A percentile compares a stretch with the other conserved stretches of the same genome.
Conservation (phyloP, 2,113 vertebrate genomes). For the Eupsittula cactorum region DNA sequence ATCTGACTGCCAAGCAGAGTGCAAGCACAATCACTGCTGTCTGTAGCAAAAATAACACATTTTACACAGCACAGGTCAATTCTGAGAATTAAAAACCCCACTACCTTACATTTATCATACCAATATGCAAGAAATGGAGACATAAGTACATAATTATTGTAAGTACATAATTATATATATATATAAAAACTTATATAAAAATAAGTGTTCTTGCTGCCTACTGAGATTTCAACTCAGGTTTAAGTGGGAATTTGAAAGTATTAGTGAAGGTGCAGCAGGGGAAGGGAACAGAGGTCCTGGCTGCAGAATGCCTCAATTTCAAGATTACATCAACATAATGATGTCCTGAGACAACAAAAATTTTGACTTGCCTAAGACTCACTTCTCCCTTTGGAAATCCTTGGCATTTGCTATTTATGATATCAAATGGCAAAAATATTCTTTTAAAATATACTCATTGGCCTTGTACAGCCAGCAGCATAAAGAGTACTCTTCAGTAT, state of each 20-base stretch:
- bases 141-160: background rate
- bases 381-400: background rate
- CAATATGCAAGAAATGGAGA: background rate
- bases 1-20: background rate
- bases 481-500: accelerated
- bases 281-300: background rate
- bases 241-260: background rate
- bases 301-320: background rate
- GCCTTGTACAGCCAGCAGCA: background rate
- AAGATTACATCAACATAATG: background rate
- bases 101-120: background rate
- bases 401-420: background rate
- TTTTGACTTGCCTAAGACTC: background rate
- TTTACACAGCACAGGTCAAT: background rate
- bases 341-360: background rate
- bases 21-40: background rate
- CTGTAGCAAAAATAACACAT: background rate
- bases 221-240: background rate
- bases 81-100: background rate
- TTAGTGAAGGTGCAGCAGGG: background rate
- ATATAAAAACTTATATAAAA: background rate
- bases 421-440: background rate
- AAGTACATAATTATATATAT: background rate
- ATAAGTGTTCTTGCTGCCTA: background rate
- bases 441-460: accelerated